Evolutionary conservation across 2,797 vertebrate genomes (phyloP).

Genomic region (Spheniscus humboldti): DNA sequence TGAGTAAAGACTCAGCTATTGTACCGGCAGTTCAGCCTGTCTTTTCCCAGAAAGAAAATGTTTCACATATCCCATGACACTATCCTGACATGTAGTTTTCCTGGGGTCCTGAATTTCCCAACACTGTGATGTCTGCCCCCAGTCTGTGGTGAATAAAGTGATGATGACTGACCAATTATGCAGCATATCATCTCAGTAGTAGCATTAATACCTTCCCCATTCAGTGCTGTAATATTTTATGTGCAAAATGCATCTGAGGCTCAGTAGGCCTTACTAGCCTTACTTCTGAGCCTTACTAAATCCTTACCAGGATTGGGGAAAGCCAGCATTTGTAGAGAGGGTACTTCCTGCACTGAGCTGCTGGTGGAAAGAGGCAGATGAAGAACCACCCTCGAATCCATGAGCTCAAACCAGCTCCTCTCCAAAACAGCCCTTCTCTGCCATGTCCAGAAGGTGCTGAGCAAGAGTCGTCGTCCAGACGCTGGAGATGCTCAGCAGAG

Average conservation of each 20-base stretch:
- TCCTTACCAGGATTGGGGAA: not conserved
- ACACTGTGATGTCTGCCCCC: not conserved
- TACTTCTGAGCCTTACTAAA: not conserved
- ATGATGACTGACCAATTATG: not conserved
- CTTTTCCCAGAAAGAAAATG: not conserved
- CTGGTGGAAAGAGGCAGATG: not conserved
- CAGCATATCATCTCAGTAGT: not conserved
- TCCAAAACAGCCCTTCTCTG: not conserved
- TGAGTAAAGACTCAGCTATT: not conserved
- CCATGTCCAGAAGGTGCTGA: not conserved
- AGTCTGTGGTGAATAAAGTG: not conserved
- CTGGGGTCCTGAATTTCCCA: not conserved
- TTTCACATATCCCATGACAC: not conserved
- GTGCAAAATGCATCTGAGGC: not conserved
- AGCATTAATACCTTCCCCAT: fast-evolving
- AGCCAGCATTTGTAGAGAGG: not conserved
- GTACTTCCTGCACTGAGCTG: not conserved
- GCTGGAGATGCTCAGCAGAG: not conserved
- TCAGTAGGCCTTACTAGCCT: not conserved
- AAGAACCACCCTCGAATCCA: not conserved
- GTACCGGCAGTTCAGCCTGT: not conserved
- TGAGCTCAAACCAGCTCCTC: not conserved
- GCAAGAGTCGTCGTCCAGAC: not conserved
- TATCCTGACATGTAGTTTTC: not conserved
- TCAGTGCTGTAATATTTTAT: not conserved